Conservation (phyloP, 53 echinoderm and acorn worm genomes). For the Antedon mediterranea region DNA sequence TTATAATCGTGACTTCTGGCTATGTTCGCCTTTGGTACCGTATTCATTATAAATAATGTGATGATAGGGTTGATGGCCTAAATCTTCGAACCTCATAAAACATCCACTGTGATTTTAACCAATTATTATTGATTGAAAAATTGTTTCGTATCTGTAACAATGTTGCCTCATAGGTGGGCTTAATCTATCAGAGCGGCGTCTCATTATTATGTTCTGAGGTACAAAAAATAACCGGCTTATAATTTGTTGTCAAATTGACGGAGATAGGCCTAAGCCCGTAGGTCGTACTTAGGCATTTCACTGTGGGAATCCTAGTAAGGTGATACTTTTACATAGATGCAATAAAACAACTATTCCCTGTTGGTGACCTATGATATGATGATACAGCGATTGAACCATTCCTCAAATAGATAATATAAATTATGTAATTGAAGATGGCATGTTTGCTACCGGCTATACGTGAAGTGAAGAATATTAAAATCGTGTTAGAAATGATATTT, state of each 20-base stretch:
- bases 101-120: neutral
- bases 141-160: neutral
- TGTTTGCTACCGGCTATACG: too few relatives aligned
- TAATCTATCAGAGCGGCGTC: neutral
- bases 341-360: neutral
- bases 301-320: neutral
- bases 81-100: neutral
- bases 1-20: too few relatives aligned
- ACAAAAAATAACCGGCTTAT: neutral
- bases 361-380: neutral
- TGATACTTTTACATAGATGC: neutral
- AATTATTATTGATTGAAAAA: neutral
- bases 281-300: neutral
- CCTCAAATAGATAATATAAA: neutral
- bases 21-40: too few relatives aligned
- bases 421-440: neutral
- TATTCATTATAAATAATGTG: too few relatives aligned
- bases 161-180: neutral
- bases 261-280: neutral
- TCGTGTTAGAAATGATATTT: too few relatives aligned
- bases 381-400: neutral
- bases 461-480: too few relatives aligned
- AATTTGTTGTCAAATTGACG: neutral
- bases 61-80: neutral
- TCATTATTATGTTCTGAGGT: neutral